A percentile compares a stretch with the other conserved stretches of the same genome.
Conservation (phyloP, 2,797 vertebrate genomes). For the Microcaecilia unicolor region DNA sequence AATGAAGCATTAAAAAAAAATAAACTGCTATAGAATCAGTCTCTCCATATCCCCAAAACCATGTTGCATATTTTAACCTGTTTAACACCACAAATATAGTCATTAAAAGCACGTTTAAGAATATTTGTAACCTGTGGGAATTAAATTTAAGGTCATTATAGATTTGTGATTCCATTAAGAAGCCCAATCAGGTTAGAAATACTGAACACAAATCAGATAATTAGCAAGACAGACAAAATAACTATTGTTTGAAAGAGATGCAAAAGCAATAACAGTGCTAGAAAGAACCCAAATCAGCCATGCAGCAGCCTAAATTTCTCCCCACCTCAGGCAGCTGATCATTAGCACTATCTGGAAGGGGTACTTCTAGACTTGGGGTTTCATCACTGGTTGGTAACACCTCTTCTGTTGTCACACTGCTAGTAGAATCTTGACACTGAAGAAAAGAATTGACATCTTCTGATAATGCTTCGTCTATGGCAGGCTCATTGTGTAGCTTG, state of each 20-base stretch:
- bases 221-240: slow-evolving; percentile 38
- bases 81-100: slow-evolving; percentile 33
- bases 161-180: slow-evolving; percentile 11
- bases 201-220: slow-evolving; percentile 48
- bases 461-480: slow-evolving; percentile 69
- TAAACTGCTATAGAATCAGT: slow-evolving; percentile 32
- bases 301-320: slow-evolving; percentile 77
- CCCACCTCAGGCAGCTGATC: slow-evolving; percentile 99
- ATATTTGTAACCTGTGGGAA: slow-evolving; percentile 63
- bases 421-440: slow-evolving; percentile 83
- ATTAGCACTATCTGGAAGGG: slow-evolving; percentile 87
- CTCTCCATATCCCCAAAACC: slow-evolving; percentile 39
- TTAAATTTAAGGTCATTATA: slow-evolving; percentile 3
- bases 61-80: slow-evolving; percentile 15
- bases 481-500: slow-evolving; percentile 82
- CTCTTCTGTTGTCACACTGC: slow-evolving; percentile 77
- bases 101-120: slow-evolving; percentile 29
- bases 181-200: slow-evolving; percentile 63
- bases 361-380: slow-evolving; percentile 77
- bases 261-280: slow-evolving; percentile 29
- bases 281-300: slow-evolving; percentile 65
- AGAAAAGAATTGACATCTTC: slow-evolving; percentile 80
- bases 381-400: slow-evolving; percentile 67
- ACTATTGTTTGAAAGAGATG: slow-evolving; percentile 37
- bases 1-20: slow-evolving; percentile 31